Percentiles rank a stretch among this genome's conserved stretches.
Evolutionary conservation across 2,113 vertebrate species (phyloP).

Genomic region (Promerops cafer): DNA sequence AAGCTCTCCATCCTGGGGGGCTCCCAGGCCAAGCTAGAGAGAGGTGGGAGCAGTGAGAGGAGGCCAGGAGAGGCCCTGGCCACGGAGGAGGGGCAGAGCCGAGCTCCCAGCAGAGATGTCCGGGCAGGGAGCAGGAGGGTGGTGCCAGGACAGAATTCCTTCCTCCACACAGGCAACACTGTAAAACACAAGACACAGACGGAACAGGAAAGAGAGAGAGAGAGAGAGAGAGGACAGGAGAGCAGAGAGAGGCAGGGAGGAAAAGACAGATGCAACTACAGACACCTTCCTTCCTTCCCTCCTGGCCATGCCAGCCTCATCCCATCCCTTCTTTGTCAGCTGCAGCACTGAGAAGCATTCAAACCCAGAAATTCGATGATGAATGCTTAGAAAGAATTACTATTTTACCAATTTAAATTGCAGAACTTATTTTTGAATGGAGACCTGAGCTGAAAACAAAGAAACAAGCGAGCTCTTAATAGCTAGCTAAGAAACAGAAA

Average conservation of each 20-base stretch:
- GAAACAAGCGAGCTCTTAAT: neutral
- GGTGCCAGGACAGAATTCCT: constrained; percentile 56
- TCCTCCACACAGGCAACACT: constrained; percentile 67
- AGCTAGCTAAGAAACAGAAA: neutral
- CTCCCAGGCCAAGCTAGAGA: constrained; percentile 22
- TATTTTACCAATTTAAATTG: neutral
- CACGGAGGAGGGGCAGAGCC: constrained; percentile 24
- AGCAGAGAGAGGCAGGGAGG: neutral
- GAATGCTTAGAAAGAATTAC: neutral
- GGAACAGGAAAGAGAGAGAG: constrained; percentile 26
- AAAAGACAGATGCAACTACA: constrained; percentile 49
- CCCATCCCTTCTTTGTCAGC: neutral
- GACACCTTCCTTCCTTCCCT: neutral
- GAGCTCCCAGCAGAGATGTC: constrained; percentile 68
- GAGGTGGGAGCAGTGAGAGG: constrained; percentile 20
- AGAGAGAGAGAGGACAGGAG: neutral
- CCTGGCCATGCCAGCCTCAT: neutral
- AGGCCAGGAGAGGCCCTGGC: neutral
- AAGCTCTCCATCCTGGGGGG: neutral
- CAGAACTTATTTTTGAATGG: neutral
- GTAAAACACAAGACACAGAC: constrained; percentile 73
- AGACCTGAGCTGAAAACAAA: neutral
- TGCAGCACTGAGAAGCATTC: neutral
- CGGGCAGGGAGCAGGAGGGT: constrained; percentile 43
- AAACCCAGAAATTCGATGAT: neutral